phyloP scores from a whole-genome alignment of 2,113 vertebrate species.

The Carollia perspicillata region DNA sequence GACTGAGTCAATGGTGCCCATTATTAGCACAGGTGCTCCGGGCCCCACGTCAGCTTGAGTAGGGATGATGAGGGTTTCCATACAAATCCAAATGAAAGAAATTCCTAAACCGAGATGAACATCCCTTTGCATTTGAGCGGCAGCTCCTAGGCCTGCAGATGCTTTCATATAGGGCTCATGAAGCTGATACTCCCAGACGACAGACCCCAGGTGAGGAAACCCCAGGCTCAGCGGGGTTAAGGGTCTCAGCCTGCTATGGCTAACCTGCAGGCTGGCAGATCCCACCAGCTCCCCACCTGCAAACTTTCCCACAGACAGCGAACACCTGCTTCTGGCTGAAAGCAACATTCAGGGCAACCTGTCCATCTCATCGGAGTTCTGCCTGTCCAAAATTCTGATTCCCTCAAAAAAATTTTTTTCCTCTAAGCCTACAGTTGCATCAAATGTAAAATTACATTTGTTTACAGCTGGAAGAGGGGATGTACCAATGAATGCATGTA shows the following conservation, averaged over 20 bases:
- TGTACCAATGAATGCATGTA: neutral
- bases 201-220: neutral
- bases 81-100: neutral
- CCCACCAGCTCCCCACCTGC: fast-evolving
- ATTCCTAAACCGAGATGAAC: neutral
- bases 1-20: neutral
- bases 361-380: neutral
- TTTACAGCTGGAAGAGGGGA: neutral
- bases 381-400: neutral
- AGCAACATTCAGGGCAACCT: neutral
- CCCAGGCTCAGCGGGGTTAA: fast-evolving
- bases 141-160: neutral
- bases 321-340: neutral
- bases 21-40: fast-evolving
- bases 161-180: fast-evolving
- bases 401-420: neutral
- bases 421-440: neutral
- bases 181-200: neutral
- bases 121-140: neutral
- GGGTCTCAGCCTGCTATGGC: neutral
- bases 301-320: neutral
- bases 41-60: neutral
- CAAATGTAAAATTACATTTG: neutral
- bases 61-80: neutral
- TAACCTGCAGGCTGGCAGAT: neutral